Evolutionary conservation across 2,888 invertebrate species (phyloP).

Genomic region (Bombylius discolor): DNA sequence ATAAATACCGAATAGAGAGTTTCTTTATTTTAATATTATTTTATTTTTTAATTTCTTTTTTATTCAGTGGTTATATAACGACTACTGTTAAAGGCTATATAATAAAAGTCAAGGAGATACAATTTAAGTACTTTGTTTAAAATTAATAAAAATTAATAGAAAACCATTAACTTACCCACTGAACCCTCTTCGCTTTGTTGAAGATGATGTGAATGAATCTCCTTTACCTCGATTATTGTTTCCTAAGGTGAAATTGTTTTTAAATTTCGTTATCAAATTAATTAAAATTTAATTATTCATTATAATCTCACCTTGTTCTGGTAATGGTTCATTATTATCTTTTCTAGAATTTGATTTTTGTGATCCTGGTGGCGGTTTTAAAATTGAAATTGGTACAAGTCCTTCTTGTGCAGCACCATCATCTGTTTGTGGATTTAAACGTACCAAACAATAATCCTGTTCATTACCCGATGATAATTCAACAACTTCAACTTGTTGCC

Average conservation of each 20-base stretch:
- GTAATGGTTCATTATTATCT: constrained; percentile 30
- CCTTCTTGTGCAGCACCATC: constrained; percentile 55
- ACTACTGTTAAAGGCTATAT: no score
- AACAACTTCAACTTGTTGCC: constrained; percentile 87
- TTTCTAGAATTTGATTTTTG: constrained; percentile 26
- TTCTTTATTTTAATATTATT: no score
- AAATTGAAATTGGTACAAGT: constrained; percentile 63
- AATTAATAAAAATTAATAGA: no score
- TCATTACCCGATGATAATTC: constrained; percentile 54
- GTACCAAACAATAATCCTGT: constrained; percentile 58
- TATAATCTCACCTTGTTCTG: constrained; percentile 30
- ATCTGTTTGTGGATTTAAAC: constrained; percentile 43
- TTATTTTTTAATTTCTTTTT: no score
- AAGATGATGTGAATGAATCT: constrained; percentile 53
- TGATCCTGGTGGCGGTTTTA: constrained; percentile 57
- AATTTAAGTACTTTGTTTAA: no score
- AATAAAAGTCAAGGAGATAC: no score
- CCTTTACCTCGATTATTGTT: constrained; percentile 37
- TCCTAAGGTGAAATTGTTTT: constrained; percentile 19
- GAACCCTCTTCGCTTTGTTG: constrained; percentile 72
- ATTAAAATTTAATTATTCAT: not conserved
- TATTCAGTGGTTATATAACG: no score
- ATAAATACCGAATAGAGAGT: no score
- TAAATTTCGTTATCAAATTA: not conserved
- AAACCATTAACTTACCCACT: constrained; percentile 57